A percentile compares a stretch with the other conserved stretches of the same genome.
Conservation (phyloP, 2,113 vertebrate genomes). For the Chrysochloris asiatica region DNA sequence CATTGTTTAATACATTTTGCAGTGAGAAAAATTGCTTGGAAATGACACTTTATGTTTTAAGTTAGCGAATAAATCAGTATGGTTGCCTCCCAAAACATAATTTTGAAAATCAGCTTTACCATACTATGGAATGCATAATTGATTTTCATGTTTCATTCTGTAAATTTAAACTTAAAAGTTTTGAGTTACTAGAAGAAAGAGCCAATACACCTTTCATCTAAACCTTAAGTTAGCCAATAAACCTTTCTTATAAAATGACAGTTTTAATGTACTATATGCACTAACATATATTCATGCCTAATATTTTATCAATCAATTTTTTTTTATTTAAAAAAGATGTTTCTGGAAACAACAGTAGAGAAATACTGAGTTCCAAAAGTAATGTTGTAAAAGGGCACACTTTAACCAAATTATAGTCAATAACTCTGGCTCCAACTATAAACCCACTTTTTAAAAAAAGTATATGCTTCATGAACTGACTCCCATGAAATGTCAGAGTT, state of each 20-base stretch:
- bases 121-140: slow-evolving; percentile 25
- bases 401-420: slow-evolving; percentile 40
- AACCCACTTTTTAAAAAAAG: background rate
- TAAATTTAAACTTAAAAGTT: slow-evolving; percentile 58
- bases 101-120: slow-evolving; percentile 49
- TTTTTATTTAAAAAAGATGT: slow-evolving; percentile 54
- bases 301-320: slow-evolving; percentile 63
- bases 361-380: slow-evolving; percentile 60
- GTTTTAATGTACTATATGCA: slow-evolving; percentile 62
- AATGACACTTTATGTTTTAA: slow-evolving; percentile 10
- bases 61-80: slow-evolving; percentile 20
- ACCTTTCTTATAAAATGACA: slow-evolving; percentile 60
- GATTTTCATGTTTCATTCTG: slow-evolving; percentile 52
- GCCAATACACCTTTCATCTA: slow-evolving; percentile 65
- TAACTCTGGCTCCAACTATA: background rate
- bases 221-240: slow-evolving; percentile 57
- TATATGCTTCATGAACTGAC: slow-evolving; percentile 23
- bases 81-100: slow-evolving; percentile 40
- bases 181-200: slow-evolving; percentile 62
- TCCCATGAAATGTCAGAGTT: slow-evolving; percentile 60
- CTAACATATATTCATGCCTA: slow-evolving; percentile 59
- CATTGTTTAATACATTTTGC: background rate
- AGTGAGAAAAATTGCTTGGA: background rate
- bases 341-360: slow-evolving; percentile 47
- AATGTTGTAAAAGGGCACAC: background rate